Evolutionary conservation across 2,113 vertebrate species (phyloP).

Genomic region (Euleptes europaea): DNA sequence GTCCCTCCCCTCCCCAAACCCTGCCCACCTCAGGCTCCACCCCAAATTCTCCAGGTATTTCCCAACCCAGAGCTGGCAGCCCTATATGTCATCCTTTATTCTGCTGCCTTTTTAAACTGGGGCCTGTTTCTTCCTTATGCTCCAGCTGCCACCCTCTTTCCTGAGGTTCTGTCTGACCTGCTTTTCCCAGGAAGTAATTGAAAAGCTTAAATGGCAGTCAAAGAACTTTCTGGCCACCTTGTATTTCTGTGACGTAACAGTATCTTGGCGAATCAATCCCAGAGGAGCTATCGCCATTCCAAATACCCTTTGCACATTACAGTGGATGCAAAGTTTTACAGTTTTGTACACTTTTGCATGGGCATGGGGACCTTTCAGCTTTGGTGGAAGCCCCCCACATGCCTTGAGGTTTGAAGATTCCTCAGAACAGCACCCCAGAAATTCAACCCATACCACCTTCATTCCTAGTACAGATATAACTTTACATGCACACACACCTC

Average conservation of each 20-base stretch:
- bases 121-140: neutral
- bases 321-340: neutral
- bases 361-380: neutral
- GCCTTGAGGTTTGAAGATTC: neutral
- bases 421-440: neutral
- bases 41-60: too few relatives aligned
- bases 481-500: neutral
- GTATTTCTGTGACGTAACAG: neutral
- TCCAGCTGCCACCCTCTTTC: too few relatives aligned
- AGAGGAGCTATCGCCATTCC: too few relatives aligned
- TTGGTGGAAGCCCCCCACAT: neutral
- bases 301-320: neutral
- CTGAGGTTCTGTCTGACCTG: neutral
- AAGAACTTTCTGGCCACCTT: neutral
- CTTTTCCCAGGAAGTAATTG: neutral
- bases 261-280: neutral
- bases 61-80: too few relatives aligned
- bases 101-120: too few relatives aligned
- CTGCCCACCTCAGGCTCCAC: too few relatives aligned
- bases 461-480: neutral
- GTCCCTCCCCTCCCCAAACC: too few relatives aligned
- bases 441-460: neutral
- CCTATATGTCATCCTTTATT: too few relatives aligned
- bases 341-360: too few relatives aligned
- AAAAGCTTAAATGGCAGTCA: neutral